A percentile compares a stretch with the other conserved stretches of the same genome.
Conservation (phyloP, 2,888 invertebrate genomes). For the Epinotia brunnichana region DNA sequence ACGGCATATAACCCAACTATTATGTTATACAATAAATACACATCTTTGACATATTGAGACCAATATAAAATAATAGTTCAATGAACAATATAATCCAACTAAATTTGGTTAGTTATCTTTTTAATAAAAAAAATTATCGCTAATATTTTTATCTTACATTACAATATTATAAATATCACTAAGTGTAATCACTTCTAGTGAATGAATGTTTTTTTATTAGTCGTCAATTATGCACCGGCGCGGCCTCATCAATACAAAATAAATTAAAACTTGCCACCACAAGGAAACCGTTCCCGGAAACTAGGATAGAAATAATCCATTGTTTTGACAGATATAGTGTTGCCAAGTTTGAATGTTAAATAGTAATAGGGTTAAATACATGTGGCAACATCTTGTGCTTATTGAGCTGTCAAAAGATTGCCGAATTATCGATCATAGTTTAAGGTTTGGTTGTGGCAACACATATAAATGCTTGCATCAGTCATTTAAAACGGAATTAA, state of each 20-base stretch:
- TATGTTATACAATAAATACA: conserved; percentile 60
- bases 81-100: conserved; percentile 63
- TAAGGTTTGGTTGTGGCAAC: neutral
- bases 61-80: conserved; percentile 68
- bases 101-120: conserved; percentile 74
- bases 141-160: conserved; percentile 65
- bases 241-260: conserved; percentile 12
- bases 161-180: conserved; percentile 70
- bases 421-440: neutral
- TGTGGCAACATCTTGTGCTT: neutral
- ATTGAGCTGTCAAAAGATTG: neutral
- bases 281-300: neutral
- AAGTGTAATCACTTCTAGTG: conserved; percentile 63
- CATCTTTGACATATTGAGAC: conserved; percentile 81
- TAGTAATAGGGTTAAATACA: neutral
- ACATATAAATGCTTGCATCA: conserved; percentile 43
- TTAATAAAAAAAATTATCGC: conserved; percentile 60
- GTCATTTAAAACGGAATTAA: conserved; percentile 39
- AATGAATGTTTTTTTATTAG: conserved; percentile 43
- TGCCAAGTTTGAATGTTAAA: neutral
- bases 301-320: neutral
- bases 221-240: conserved; percentile 29
- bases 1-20: conserved; percentile 53
- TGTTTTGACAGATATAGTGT: neutral
- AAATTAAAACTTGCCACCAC: neutral